Base-by-base conservation (phyloP, 2,888 invertebrate species). In the Chaetogeoica ovagalla region DNA sequence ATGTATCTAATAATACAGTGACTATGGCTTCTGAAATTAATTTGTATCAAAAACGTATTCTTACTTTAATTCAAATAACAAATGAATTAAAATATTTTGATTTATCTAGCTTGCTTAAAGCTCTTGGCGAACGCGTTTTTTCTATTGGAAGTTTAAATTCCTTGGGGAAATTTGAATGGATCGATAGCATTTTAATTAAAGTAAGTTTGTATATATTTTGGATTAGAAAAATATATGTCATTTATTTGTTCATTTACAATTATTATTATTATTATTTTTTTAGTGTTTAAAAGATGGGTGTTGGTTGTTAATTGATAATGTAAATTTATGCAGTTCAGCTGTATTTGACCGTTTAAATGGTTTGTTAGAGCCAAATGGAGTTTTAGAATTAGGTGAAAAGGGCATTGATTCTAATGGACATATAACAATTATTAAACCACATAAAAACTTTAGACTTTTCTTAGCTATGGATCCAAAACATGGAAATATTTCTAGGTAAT, bases 271-370 rank as follows among this genome's bases (percentile, higher is more conserved):
- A n/a, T n/a, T n/a, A n/a, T n/a, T 82, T 83, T 86, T 87, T 65
- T 84, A 91, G 89, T 93, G 95, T 81, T 87, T 96, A 83, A 90
- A 90, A 84, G 91, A 91, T 85, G 96, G 96, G 0, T 90, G 92
- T 55, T 96, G 95, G 92, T 87, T 97, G 60, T 87, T 95, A 70
- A 87, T 96, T 81, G 96, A 96, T 86, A 96, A 97, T 86, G 97
- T 96, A 1, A 98, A 98, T 88, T 90, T 97, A 77, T 97, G 97
- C 86, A 96, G 97, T 83, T 92, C 98, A 1, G 98, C 99, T 13
- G 97, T 99, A 15, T 87, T 99, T 84, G 99, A 99, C 87, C 91
- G 99, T 83, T 88, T 99, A 21, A 99, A 99, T 88, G 94, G 94
- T 0, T 90, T 99, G 13, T 89, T 99, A 84, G 99, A 99, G 87